Conservation (phyloP, 23 tunicate species). For the Styela clava region DNA sequence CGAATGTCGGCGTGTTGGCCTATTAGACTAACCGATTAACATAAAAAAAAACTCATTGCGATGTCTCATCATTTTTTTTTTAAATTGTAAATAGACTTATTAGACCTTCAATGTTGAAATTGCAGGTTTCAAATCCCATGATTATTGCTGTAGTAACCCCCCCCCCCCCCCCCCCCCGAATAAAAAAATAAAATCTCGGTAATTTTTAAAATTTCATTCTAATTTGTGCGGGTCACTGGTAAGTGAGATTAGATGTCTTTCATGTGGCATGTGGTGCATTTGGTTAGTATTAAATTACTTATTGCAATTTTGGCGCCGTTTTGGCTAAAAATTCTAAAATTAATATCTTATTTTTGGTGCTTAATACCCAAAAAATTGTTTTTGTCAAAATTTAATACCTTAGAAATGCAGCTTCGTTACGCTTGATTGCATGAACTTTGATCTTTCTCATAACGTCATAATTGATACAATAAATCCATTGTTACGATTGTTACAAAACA, state of each 20-base stretch:
- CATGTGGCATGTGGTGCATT: not conserved
- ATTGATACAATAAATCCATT: not conserved
- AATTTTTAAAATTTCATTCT: not conserved
- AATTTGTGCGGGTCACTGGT: not conserved
- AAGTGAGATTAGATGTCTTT: not conserved
- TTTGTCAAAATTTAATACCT: not conserved
- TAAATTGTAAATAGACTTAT: no score
- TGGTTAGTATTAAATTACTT: not conserved
- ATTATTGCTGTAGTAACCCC: no score
- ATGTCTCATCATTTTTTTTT: no score
- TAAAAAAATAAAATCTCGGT: not conserved
- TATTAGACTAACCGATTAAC: no score
- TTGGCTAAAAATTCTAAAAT: no score
- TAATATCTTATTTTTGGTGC: not conserved
- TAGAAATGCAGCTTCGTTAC: not conserved
- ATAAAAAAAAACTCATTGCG: no score
- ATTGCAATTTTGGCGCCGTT: not conserved
- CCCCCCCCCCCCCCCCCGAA: no score
- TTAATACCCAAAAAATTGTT: not conserved
- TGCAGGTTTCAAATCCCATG: not conserved
- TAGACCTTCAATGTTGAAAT: not conserved
- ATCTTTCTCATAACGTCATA: not conserved
- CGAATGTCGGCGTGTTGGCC: no score
- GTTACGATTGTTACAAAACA: not conserved
- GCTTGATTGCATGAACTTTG: not conserved